Conservation (phyloP, 2,113 vertebrate species). For the Microcebus tavaratra region DNA sequence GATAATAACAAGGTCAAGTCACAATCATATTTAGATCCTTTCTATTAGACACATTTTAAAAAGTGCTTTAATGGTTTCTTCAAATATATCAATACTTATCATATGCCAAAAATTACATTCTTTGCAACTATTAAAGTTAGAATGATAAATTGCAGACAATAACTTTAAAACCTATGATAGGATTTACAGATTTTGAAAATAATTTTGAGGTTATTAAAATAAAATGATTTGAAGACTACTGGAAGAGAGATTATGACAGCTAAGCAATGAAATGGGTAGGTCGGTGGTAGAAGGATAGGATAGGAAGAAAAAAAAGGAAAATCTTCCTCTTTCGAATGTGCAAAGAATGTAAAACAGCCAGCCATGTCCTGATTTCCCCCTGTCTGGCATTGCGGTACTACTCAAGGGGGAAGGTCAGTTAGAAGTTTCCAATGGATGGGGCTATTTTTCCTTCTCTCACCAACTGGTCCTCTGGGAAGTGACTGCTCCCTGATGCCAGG, state of each 20-base stretch:
- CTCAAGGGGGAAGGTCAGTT: no score
- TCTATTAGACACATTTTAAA: not conserved
- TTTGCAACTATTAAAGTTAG: not conserved
- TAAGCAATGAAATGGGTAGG: not conserved
- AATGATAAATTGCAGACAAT: not conserved
- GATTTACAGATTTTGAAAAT: not conserved
- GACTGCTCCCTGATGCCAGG: not conserved
- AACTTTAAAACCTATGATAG: not conserved
- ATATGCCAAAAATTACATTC: not conserved
- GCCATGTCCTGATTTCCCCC: not conserved
- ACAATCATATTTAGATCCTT: not conserved
- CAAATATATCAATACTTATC: not conserved
- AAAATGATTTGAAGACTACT: not conserved
- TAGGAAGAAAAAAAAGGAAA: not conserved
- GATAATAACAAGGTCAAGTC: not conserved
- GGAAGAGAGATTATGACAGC: not conserved
- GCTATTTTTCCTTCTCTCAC: not conserved
- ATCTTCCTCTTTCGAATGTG: not conserved
- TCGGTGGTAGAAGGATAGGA: not conserved
- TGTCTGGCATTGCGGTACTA: not conserved
- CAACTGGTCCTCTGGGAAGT: not conserved
- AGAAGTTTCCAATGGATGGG: not conserved
- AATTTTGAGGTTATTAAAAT: conserved; percentile 35
- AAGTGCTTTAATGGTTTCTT: not conserved
- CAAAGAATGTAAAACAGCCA: not conserved